Percentiles rank a stretch among this genome's conserved stretches.
phyloP scores from a whole-genome alignment of 92 coral and sea anemone species.

The Umimayanthus chanpuru region DNA sequence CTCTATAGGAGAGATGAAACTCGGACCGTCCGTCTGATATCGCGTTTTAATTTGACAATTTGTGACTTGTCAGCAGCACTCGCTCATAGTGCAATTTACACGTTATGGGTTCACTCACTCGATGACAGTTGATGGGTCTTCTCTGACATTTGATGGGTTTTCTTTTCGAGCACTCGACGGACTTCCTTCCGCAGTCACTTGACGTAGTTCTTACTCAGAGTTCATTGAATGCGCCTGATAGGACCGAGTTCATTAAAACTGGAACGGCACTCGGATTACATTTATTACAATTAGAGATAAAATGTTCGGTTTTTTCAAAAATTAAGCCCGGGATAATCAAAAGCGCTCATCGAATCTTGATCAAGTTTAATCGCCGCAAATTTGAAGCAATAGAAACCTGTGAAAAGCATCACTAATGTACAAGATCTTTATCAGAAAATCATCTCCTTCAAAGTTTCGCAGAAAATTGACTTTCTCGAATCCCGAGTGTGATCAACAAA shows the following conservation, averaged over 20 bases:
- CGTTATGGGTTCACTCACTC: constrained; percentile 38
- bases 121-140: constrained; percentile 48
- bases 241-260: constrained; percentile 47
- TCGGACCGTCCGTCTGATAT: constrained; percentile 37
- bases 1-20: constrained; percentile 48
- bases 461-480: constrained; percentile 18
- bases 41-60: constrained; percentile 44
- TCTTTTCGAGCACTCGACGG: constrained; percentile 77
- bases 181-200: constrained; percentile 46
- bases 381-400: constrained; percentile 41
- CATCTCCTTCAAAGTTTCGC: constrained; percentile 4
- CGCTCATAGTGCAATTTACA: constrained; percentile 39
- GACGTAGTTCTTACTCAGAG: constrained; percentile 41
- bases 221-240: constrained; percentile 39
- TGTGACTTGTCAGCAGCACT: constrained; percentile 43
- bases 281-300: constrained; percentile 46
- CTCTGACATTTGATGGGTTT: constrained; percentile 74
- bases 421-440: constrained; percentile 43
- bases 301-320: constrained; percentile 42
- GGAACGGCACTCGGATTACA: constrained; percentile 40
- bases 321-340: constrained; percentile 41
- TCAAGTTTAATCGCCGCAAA: constrained; percentile 37
- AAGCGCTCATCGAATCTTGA: constrained; percentile 41
- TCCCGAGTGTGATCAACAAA: constrained; percentile 32
- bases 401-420: constrained; percentile 40